A percentile compares a stretch with the other conserved stretches of the same genome.
These are phyloP conservation scores for Didymodactylos carnosus DNA, from an alignment of 2,888 invertebrate genomes.

Conservation along the genomic window DNA sequence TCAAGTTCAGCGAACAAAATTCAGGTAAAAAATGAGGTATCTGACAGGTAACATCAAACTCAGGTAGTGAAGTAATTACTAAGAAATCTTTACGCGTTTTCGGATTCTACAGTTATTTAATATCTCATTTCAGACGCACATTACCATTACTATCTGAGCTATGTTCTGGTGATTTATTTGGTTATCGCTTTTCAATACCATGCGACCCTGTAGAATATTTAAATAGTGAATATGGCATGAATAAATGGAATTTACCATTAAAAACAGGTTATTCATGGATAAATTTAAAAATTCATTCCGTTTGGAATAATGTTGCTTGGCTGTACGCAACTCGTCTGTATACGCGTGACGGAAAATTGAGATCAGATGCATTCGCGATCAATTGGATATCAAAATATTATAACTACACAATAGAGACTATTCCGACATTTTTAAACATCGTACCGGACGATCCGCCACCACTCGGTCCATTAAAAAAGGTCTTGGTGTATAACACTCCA, in stretches of 20 bases:
- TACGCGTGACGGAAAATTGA: background rate
- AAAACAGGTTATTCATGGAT: background rate
- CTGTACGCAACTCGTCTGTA: background rate
- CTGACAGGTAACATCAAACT: background rate
- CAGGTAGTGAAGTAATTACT: background rate
- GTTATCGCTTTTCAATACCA: background rate
- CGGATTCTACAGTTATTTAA: too few relatives aligned
- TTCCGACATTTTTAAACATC: background rate
- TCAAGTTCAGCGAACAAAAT: conserved; percentile 6
- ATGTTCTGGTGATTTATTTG: conserved; percentile 4
- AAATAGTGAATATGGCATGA: background rate
- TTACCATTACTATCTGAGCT: background rate
- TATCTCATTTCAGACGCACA: background rate
- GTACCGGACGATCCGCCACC: background rate
- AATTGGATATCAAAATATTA: background rate
- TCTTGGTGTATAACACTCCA: too few relatives aligned
- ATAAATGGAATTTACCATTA: background rate
- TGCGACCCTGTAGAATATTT: background rate
- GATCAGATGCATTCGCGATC: background rate
- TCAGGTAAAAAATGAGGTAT: background rate
- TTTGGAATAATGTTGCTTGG: conserved; percentile 1
- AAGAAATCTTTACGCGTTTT: too few relatives aligned
- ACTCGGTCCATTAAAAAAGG: background rate
- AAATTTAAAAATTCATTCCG: background rate
- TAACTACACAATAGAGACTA: background rate